Evolutionary conservation across 2,797 vertebrate species (phyloP).

Genomic region (Thripadectes ignobilis): DNA sequence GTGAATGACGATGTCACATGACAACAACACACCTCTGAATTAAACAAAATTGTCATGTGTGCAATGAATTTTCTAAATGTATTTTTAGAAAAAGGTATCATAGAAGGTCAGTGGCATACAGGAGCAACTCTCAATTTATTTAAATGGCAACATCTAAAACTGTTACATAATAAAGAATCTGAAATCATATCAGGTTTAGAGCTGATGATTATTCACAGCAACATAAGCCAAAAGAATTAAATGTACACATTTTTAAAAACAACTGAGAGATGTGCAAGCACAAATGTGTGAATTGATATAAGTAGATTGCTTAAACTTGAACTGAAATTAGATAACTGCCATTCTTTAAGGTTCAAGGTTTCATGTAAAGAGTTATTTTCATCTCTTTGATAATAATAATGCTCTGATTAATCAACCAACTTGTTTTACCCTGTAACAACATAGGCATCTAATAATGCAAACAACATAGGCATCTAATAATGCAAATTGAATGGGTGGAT

Average conservation of each 20-base stretch:
- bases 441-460: neutral
- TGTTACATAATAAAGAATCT: neutral
- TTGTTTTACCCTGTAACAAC: neutral
- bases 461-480: neutral
- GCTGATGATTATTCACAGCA: neutral
- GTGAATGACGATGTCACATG: neutral
- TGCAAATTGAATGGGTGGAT: neutral
- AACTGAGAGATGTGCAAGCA: neutral
- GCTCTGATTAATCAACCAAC: neutral
- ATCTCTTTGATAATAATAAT: neutral
- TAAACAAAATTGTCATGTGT: neutral
- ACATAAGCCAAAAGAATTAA: neutral
- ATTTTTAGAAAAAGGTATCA: neutral
- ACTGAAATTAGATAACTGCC: neutral
- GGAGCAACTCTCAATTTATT: neutral
- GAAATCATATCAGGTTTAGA: neutral
- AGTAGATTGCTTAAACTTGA: neutral
- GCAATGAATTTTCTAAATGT: neutral
- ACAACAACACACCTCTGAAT: neutral
- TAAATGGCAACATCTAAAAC: neutral
- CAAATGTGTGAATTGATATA: neutral
- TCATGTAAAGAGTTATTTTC: neutral
- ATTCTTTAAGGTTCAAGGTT: neutral
- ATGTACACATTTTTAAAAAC: neutral
- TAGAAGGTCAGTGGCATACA: neutral